Base-by-base conservation (phyloP, 2,113 vertebrate genomes). In the Edolisoma coerulescens region DNA sequence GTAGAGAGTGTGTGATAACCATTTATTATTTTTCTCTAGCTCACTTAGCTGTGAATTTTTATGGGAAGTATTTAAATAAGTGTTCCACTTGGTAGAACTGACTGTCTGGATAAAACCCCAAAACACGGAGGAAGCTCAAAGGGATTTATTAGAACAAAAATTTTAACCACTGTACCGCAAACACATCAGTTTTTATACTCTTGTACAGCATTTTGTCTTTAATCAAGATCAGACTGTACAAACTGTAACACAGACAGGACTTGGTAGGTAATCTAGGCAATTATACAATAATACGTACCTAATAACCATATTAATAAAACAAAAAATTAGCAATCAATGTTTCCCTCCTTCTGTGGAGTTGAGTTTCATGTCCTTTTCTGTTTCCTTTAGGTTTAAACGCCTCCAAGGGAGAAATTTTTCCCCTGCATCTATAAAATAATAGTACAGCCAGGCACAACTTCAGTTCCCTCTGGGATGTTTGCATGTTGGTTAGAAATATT, bases 11-110 rank as follows among this genome's bases (percentile, higher is more conserved):
- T 37, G 56, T 59, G 60, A 86, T 90, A 95, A 81, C 54, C 19
- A 71, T 88, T 94, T 97, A 93, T 89, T 96, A 91, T 59, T 96
- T 84, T 95, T n/a, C 54, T 94, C 49, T 74, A 87, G 64, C 39
- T 73, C 44, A 89, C 56, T 96, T 95, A 68, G 32, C 56, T 91
- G 77, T 82, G 78, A 95, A 87, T 47, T 96, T 95, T 97, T 89
- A 93, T 57, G 32, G 61, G 81, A 93, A 84, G 8, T 37, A 80
- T 96, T 96, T 92, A 95, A 95, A 80, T 77, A 87, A 92, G 59
- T 82, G 54, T 92, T 96, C 74, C 44, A 79, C 74, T 92, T 91
- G 63, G 45, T 63, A 59, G 54, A 86, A 87, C 42, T 3, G 44
- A 75, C 15, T 89, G 30, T 10, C 32, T 79, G 47, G 93, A 93